Conservation (phyloP, 2,113 vertebrate species). For the Rhinolophus ferrumequinum region DNA sequence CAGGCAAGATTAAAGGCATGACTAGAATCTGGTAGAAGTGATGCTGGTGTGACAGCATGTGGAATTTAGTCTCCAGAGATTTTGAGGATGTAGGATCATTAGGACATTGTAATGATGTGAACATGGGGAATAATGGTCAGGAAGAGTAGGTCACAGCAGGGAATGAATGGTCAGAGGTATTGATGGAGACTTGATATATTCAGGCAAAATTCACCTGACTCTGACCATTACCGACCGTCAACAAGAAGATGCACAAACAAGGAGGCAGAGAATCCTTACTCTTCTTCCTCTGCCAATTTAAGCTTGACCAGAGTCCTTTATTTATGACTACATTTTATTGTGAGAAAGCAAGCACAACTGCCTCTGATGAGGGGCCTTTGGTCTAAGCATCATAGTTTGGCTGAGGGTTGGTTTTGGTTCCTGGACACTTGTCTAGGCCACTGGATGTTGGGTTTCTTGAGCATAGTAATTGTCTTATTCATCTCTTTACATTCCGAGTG, state of each 20-base stretch:
- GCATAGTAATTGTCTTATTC: too few relatives aligned
- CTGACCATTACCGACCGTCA: too few relatives aligned
- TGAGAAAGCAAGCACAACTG: background rate
- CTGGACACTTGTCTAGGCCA: background rate
- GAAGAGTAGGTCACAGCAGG: fast-evolving
- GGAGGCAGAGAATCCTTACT: too few relatives aligned
- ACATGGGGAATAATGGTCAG: background rate
- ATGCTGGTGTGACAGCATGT: fast-evolving
- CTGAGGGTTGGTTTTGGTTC: background rate
- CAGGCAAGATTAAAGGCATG: fast-evolving
- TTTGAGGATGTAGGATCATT: background rate
- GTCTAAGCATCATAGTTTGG: background rate
- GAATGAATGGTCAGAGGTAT: background rate
- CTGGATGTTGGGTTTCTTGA: too few relatives aligned
- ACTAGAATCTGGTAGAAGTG: too few relatives aligned
- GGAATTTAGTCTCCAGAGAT: background rate
- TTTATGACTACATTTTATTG: background rate
- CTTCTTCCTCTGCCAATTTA: background rate
- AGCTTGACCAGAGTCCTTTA: background rate
- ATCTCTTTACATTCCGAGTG: background rate
- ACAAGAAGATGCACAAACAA: background rate
- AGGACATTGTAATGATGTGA: background rate
- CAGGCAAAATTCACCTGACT: background rate
- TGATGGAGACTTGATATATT: too few relatives aligned
- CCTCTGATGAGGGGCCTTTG: background rate